Evolutionary conservation across 1,140 invertebrate genomes (phyloP), one percentile per base, ranked within the genome.

Genomic region (Drosophila nebulosa): DNA sequence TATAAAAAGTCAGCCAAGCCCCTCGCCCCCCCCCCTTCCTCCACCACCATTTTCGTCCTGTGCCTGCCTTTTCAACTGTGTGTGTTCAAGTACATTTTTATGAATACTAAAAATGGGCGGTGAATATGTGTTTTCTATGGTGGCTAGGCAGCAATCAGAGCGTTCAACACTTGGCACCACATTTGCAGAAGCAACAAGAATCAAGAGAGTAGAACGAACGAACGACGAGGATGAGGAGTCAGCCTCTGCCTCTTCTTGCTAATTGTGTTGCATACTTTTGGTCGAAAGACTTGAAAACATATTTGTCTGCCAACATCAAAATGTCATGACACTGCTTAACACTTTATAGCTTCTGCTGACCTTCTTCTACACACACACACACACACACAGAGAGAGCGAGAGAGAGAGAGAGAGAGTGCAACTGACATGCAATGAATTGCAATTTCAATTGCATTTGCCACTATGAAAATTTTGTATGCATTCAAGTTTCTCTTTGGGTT

Each of bases 1-100:
- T 86, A 86, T 86, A 86, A 86, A 86, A 86, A 86, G 72, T 71
- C 83, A 81, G 81, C 70, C 81, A 65, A 80, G 81, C 74, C 69
- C 36, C 30, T 42, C 52, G 14, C 10, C 6, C 2, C 14, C 16
- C 6, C 14, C 14, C 7, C 14, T 42, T 7, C 6, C 39, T 18
- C 14, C 36, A 7, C 39, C n/a, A n/a, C n/a, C n/a, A n/a, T n/a
- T n/a, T n/a, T n/a, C n/a, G n/a, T 21, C 10, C 39, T 46, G 39
- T 21, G 39, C 3, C 39, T 21, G 39, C 3, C 39, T 10, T 46
- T 46, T 46, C 39, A 46, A 21, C 39, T 46, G 39, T 78, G 79
- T 64, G 70, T 70, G 74, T 66, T 84, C 81, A 70, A 86, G 78
- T 70, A 79, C 81, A 86, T 71, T 85, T 85, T 85, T 85, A 85